Evolutionary conservation across 53 echinoderm and acorn worm genomes (phyloP).

Genomic region (Temnopleurus reevesii): DNA sequence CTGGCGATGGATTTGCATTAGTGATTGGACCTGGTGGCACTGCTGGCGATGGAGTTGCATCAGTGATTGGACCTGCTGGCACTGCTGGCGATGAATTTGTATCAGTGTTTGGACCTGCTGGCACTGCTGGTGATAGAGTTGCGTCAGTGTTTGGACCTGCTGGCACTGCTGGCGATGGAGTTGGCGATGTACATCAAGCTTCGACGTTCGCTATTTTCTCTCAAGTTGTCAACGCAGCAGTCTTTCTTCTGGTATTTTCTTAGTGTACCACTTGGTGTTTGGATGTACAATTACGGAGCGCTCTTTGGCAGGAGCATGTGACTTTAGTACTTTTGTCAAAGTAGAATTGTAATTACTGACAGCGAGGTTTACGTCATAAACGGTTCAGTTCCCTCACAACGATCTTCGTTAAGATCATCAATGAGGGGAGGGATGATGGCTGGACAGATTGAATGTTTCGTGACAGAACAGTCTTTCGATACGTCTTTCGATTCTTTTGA

Average conservation of each 20-base stretch:
- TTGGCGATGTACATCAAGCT: constrained; percentile 20
- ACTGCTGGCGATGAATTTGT: too few species aligned
- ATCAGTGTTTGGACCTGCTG: not conserved
- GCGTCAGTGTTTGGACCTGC: too few species aligned
- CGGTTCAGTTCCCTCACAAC: not conserved
- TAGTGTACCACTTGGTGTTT: constrained; percentile 23
- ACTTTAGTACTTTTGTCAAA: not conserved
- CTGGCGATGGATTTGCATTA: too few species aligned
- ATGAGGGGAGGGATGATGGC: not conserved
- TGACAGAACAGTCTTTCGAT: not conserved
- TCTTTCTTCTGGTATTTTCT: not conserved
- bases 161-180: not conserved
- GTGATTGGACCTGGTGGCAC: too few species aligned
- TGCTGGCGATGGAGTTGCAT: too few species aligned
- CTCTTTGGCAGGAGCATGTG: not conserved
- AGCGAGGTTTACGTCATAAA: not conserved
- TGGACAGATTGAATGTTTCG: not conserved
- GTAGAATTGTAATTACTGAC: not conserved
- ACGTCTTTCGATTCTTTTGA: not conserved
- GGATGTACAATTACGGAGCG: not conserved
- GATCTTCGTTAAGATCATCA: not conserved
- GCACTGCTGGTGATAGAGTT: not conserved
- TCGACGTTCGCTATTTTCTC: not conserved
- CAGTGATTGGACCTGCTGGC: too few species aligned
- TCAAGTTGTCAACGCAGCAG: not conserved